Evolutionary conservation across 2,888 invertebrate genomes (phyloP).

Genomic region (Phalera bucephala): DNA sequence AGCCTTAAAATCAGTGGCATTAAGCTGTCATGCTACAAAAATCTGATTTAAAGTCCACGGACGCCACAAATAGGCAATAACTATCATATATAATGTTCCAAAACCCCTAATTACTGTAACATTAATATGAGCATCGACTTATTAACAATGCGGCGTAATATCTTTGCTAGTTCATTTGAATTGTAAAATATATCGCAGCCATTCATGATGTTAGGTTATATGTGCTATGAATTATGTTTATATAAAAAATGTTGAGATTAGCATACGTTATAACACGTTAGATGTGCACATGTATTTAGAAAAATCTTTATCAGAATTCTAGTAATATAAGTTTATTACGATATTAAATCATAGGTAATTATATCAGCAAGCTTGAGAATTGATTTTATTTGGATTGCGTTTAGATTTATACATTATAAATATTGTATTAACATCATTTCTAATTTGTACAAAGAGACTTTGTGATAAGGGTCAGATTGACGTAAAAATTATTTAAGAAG

Average conservation of each 20-base stretch:
- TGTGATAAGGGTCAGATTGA: no score
- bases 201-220: no score
- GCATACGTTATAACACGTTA: slow-evolving; percentile 3
- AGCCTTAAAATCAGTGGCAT: slow-evolving; percentile 33
- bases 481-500: no score
- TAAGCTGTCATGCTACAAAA: slow-evolving; percentile 37
- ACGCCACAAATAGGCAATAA: slow-evolving; percentile 38
- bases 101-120: slow-evolving; percentile 50
- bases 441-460: no score
- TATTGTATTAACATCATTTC: no score
- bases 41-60: slow-evolving; percentile 47
- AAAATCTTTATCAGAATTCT: slow-evolving; percentile 17
- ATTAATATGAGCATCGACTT: slow-evolving; percentile 52
- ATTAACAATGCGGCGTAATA: slow-evolving; percentile 42
- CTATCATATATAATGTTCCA: slow-evolving; percentile 46
- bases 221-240: no score
- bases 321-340: slow-evolving; percentile 3
- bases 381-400: no score
- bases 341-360: not conserved
- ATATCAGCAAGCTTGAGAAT: no score
- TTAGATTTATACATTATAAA: no score
- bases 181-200: slow-evolving; percentile 34
- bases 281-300: slow-evolving; percentile 13
- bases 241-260: no score
- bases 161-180: slow-evolving; percentile 44